A percentile compares a stretch with the other conserved stretches of the same genome.
Evolutionary conservation across 2,888 invertebrate species (phyloP).

Genomic region (Plutella xylostella): DNA sequence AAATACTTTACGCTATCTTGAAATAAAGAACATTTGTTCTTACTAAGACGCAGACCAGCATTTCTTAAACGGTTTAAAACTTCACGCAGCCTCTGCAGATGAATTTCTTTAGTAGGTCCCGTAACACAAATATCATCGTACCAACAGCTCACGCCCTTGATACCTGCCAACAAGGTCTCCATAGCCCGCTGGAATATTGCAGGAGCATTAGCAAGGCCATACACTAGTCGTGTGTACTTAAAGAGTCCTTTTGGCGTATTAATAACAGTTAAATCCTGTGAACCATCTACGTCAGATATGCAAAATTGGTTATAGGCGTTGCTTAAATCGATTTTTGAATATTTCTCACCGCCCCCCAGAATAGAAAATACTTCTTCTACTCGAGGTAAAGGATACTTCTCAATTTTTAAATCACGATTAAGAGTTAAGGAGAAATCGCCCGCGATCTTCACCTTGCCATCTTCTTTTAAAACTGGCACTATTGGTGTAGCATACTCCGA

Average conservation of each 20-base stretch:
- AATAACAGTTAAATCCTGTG: conserved; percentile 15
- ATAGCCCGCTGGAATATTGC: too few relatives aligned
- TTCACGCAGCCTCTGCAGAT: conserved; percentile 1
- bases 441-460: conserved; percentile 17
- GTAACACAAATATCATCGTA: conserved; percentile 5
- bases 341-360: too few relatives aligned
- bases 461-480: conserved; percentile 14
- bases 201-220: too few relatives aligned
- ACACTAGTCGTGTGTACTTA: too few relatives aligned
- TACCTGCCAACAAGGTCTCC: background rate
- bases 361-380: conserved; percentile 22
- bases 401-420: conserved; percentile 20
- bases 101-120: background rate
- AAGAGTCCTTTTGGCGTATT: conserved; percentile 18
- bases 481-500: conserved; percentile 15
- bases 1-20: conserved; percentile 8
- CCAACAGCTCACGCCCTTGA: background rate
- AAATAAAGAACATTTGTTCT: conserved; percentile 9
- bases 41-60: conserved; percentile 6
- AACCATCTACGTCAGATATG: conserved; percentile 15
- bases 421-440: conserved; percentile 21
- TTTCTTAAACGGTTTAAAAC: conserved; percentile 4
- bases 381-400: conserved; percentile 20
- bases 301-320: conserved; percentile 17
- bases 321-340: conserved; percentile 18